A percentile compares a stretch with the other conserved stretches of the same genome.
phyloP scores from a whole-genome alignment of 1,140 invertebrate genomes.

The Nautilus pompilius region DNA sequence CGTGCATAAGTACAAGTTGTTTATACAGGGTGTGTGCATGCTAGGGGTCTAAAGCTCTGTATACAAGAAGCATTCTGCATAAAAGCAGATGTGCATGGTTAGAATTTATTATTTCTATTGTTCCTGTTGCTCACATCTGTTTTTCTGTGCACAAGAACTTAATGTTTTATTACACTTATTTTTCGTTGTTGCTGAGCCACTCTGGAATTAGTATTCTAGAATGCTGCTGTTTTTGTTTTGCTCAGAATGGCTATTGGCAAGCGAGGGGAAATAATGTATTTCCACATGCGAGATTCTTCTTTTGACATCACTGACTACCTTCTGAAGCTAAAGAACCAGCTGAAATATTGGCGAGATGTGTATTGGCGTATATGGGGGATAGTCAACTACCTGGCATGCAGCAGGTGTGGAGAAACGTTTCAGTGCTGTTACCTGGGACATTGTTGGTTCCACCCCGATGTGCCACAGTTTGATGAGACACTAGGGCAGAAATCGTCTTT shows the following conservation, averaged over 20 bases:
- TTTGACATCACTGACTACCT: slow-evolving; percentile 86
- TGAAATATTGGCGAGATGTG: slow-evolving; percentile 82
- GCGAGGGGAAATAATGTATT: slow-evolving; percentile 37
- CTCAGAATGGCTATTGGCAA: slow-evolving; percentile 45
- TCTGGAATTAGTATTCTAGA: no score
- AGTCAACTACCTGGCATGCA: slow-evolving; percentile 46
- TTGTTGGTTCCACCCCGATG: slow-evolving; percentile 48
- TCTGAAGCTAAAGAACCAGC: slow-evolving; percentile 68
- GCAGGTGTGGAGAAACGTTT: slow-evolving; percentile 45
- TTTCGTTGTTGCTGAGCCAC: no score
- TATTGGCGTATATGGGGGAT: slow-evolving; percentile 88
- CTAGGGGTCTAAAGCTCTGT: no score
- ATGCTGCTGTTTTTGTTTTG: background rate
- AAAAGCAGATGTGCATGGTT: no score
- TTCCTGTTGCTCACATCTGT: no score
- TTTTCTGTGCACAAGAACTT: no score
- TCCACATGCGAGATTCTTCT: slow-evolving; percentile 62
- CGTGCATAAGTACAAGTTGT: no score
- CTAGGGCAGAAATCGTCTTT: slow-evolving; percentile 24
- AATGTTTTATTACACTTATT: no score
- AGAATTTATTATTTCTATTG: no score
- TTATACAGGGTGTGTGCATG: no score
- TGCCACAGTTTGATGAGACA: slow-evolving; percentile 20
- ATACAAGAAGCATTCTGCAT: no score
- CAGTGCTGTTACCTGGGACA: slow-evolving; percentile 47